phyloP scores from a whole-genome alignment of 1,140 invertebrate species.

The Polypedilum vanderplanki region DNA sequence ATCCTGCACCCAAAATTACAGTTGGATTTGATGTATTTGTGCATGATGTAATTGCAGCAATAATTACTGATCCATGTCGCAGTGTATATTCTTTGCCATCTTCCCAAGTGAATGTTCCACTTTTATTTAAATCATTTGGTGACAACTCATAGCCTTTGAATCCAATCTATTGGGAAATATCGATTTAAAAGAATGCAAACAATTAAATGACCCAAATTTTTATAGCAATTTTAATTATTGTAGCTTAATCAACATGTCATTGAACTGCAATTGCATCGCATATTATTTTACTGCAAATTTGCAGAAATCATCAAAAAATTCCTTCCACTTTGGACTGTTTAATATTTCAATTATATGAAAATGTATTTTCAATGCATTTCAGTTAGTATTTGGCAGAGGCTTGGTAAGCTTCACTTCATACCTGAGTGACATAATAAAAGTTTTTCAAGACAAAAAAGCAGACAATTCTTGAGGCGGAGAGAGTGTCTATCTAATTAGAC shows the following conservation, averaged over 20 bases:
- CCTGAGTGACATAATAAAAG: too few species aligned
- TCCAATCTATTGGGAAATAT: slow-evolving; percentile 59
- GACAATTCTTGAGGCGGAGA: too few species aligned
- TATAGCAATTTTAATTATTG: too few species aligned
- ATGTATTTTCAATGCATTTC: too few species aligned
- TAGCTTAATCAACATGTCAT: too few species aligned
- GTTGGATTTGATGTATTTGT: slow-evolving; percentile 98
- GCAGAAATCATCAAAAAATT: slow-evolving; percentile 28
- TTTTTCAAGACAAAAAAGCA: too few species aligned
- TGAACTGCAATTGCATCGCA: too few species aligned
- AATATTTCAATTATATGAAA: slow-evolving; percentile 32
- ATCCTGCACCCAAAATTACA: slow-evolving; percentile 91
- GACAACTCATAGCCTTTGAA: slow-evolving; percentile 91
- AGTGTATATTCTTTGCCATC: slow-evolving; percentile 79
- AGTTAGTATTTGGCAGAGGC: too few species aligned
- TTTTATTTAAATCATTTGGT: slow-evolving; percentile 55
- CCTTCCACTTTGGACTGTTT: not conserved
- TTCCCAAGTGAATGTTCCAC: slow-evolving; percentile 71
- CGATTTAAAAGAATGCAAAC: slow-evolving; percentile 32
- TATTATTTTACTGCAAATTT: slow-evolving; percentile 35
- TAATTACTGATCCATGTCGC: slow-evolving; percentile 88
- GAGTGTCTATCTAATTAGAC: too few species aligned
- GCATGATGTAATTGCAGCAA: slow-evolving; percentile 95
- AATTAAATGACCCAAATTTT: slow-evolving; percentile 35
- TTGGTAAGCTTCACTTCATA: too few species aligned